Base-by-base conservation (phyloP, 2,888 invertebrate species). In the Lasioglossum marginatum region DNA sequence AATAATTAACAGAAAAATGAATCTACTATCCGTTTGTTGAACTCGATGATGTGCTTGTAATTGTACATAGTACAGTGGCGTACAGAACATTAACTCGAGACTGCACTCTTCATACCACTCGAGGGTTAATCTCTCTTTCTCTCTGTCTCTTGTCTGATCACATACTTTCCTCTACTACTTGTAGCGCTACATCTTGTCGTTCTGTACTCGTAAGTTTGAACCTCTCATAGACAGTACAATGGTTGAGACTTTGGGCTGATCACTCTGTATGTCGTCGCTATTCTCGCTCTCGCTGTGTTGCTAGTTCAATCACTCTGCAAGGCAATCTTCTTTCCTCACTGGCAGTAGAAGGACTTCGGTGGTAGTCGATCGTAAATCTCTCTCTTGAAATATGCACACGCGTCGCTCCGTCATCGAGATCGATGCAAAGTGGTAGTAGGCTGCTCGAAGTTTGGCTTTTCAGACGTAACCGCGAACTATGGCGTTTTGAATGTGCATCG, bases 161-260 rank as follows among this genome's bases (percentile, higher is more conserved):
- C 70, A 52, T 72, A 70, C 27, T 60, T 48, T 37, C 73, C 52
- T 73, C 31, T 37, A 70, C 66, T 72, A 79, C 75, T 80, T 70
- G 75, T 85, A 83, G 88, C 72, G n/a, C 85, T 88, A 85, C 78
- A 83, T 84, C 74, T 85, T 88, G 63, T 81, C 77, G 88, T 87
- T 91, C 86, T 89, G 84, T 83, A 83, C 85, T 85, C 82, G 75
- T 79, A 72, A 84, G 23, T 52, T 52, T 10, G 52, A 52, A 52
- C 8, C 52, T 52, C 23, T 52, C 23, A 10, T 52, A 52, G 52
- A 52, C 52, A 52, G 52, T n/a, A 82, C 40, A 76, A 75, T 81
- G 82, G 85, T 81, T 83, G 83, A 80, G 70, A 74, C 76, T 68
- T 79, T 86, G 37, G 63, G 70, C 79, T 66, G 63, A 75, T 60